These are phyloP conservation scores for Tachystola acroxantha DNA, from an alignment of 2,888 invertebrate genomes.

Conservation along the genomic window DNA sequence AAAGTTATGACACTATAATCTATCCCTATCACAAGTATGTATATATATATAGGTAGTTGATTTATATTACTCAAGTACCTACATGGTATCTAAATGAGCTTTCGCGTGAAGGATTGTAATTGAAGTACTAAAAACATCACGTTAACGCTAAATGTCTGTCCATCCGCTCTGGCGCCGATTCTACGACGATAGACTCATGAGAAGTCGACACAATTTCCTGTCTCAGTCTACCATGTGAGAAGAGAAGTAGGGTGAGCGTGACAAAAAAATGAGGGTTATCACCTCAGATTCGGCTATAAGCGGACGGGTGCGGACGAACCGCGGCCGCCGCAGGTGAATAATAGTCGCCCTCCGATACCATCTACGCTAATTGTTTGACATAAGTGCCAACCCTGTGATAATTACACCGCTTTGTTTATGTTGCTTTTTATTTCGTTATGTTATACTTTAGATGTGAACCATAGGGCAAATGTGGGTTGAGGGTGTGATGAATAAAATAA, in stretches of 20 bases:
- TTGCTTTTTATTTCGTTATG: conserved; percentile 8
- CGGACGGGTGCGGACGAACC: conserved; percentile 14
- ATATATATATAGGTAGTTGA: not conserved
- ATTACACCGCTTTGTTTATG: conserved; percentile 33
- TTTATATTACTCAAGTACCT: not conserved
- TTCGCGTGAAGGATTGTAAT: conserved; percentile 8
- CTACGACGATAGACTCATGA: too few relatives aligned
- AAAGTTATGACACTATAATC: too few relatives aligned
- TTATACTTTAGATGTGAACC: too few relatives aligned
- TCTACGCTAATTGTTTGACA: conserved; percentile 59
- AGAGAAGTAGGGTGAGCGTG: too few relatives aligned
- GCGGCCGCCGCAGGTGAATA: conserved; percentile 31
- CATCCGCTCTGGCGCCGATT: not conserved
- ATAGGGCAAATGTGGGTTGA: not conserved
- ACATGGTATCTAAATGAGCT: conserved; percentile 2
- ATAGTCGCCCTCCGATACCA: conserved; percentile 43
- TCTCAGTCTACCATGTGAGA: too few relatives aligned
- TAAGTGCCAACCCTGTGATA: conserved; percentile 37
- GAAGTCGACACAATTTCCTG: too few relatives aligned
- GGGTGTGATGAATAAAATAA: too few relatives aligned
- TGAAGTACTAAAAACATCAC: conserved; percentile 12
- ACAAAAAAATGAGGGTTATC: too few relatives aligned
- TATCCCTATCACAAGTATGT: too few relatives aligned
- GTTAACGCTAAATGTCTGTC: conserved; percentile 7
- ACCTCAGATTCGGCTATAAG: too few relatives aligned